phyloP scores from a whole-genome alignment of 2,888 invertebrate genomes.

The Ophion ventricosus region DNA sequence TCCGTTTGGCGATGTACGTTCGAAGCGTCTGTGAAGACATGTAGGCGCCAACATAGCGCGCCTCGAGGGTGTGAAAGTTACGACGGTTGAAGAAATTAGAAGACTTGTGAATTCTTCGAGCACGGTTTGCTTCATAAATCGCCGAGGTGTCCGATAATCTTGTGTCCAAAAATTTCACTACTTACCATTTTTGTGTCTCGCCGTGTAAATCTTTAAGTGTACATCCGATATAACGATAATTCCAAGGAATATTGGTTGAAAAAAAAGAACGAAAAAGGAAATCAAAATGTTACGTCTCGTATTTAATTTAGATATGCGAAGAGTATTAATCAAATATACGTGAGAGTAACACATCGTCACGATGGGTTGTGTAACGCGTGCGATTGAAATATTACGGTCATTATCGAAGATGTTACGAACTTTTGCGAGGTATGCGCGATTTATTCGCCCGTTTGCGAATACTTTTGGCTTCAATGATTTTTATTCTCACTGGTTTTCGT shows the following conservation, averaged over 20 bases:
- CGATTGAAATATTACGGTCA: slow-evolving; percentile 17
- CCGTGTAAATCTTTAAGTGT: slow-evolving; percentile 26
- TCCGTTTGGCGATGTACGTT: slow-evolving; percentile 1
- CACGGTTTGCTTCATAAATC: slow-evolving; percentile 36
- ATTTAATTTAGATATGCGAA: not conserved
- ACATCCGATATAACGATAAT: not conserved
- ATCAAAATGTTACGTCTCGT: slow-evolving; percentile 42
- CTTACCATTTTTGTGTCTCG: slow-evolving; percentile 33
- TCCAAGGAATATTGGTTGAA: not conserved
- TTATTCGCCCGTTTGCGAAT: not conserved
- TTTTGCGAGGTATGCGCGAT: not conserved
- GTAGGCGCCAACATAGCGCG: slow-evolving; percentile 42
- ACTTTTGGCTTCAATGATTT: too few species aligned
- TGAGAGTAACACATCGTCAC: not conserved
- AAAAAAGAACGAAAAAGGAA: slow-evolving; percentile 3
- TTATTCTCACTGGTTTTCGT: too few species aligned
- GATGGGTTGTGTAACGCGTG: slow-evolving; percentile 36
- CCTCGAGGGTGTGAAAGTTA: slow-evolving; percentile 73
- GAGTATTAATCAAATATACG: slow-evolving; percentile 8
- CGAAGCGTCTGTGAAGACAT: not conserved
- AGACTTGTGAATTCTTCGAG: slow-evolving; percentile 30
- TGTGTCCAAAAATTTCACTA: slow-evolving; percentile 39
- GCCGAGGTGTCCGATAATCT: slow-evolving; percentile 28
- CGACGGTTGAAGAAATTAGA: slow-evolving; percentile 55
- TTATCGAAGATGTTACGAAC: slow-evolving; percentile 5